Evolutionary conservation across 2,797 vertebrate species (phyloP).

Genomic region (Mastacembelus armatus): DNA sequence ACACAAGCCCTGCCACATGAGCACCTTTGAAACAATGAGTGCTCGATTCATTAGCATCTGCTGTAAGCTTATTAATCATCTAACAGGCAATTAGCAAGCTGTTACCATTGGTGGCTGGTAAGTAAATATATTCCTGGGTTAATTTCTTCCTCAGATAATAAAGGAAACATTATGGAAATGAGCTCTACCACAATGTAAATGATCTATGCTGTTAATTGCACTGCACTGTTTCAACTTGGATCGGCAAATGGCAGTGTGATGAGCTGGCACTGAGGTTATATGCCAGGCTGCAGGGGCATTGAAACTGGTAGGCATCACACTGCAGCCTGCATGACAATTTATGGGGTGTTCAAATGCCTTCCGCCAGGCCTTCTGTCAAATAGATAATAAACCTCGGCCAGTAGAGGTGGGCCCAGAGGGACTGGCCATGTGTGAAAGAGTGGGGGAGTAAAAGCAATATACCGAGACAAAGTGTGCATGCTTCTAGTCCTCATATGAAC

Average conservation of each 20-base stretch:
- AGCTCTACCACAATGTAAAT: constrained; percentile 96
- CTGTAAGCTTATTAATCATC: constrained; percentile 99
- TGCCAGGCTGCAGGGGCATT: constrained; percentile 70
- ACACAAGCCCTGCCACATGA: constrained; percentile 89
- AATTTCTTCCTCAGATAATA: constrained; percentile 99
- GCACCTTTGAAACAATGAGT: constrained; percentile 97
- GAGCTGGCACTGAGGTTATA: constrained; percentile 70
- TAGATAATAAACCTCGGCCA: constrained; percentile 77
- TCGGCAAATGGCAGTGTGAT: constrained; percentile 60
- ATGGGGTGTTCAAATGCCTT: constrained; percentile 79
- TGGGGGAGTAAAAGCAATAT: constrained; percentile 60
- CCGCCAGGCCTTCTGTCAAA: constrained; percentile 77
- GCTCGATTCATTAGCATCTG: constrained; percentile 98
- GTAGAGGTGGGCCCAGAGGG: constrained; percentile 72
- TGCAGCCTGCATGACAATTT: constrained; percentile 80
- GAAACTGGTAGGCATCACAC: constrained; percentile 68
- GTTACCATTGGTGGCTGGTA: constrained; percentile 96
- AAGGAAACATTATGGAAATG: constrained; percentile 99
- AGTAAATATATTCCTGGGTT: constrained; percentile 99
- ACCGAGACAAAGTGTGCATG: constrained; percentile 8
- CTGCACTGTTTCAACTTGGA: constrained; percentile 83
- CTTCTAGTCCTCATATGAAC: constrained; percentile 21
- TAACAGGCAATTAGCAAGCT: constrained; percentile 99
- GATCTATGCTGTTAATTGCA: constrained; percentile 94
- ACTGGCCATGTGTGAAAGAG: constrained; percentile 61